Conservation (phyloP, 2,113 vertebrate species). For the Falcunculus frontatus region DNA sequence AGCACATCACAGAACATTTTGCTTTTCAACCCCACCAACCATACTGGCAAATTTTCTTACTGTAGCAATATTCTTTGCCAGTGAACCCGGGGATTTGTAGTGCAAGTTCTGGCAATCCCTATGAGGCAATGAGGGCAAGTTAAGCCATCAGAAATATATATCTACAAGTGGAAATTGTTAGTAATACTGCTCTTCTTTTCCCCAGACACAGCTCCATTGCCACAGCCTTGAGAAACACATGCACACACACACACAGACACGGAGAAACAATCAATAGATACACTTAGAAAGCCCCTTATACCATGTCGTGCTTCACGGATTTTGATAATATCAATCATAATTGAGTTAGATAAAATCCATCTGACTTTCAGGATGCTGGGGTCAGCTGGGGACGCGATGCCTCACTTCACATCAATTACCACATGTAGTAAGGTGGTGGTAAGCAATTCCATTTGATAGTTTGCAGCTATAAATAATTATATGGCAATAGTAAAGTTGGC, state of each 20-base stretch:
- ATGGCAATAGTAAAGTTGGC: constrained; percentile 69
- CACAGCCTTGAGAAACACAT: not conserved
- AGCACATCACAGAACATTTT: not conserved
- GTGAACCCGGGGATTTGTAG: not conserved
- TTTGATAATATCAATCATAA: constrained; percentile 98
- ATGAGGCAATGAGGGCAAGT: not conserved
- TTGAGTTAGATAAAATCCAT: constrained; percentile 90
- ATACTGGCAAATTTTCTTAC: not conserved
- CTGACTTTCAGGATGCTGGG: constrained; percentile 81
- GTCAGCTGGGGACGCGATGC: constrained; percentile 78
- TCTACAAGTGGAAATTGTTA: constrained; percentile 17
- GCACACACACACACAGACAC: not conserved
- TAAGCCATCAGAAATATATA: constrained; percentile 25
- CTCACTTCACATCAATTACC: constrained; percentile 93
- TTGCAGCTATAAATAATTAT: constrained; percentile 87
- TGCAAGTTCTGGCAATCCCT: not conserved
- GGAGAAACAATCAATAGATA: constrained; percentile 80
- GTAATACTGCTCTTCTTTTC: not conserved
- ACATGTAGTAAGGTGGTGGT: constrained; percentile 81
- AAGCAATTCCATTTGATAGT: constrained; percentile 78
- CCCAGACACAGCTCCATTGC: not conserved
- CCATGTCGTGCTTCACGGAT: constrained; percentile 73
- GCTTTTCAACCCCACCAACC: not conserved
- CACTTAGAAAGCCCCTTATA: constrained; percentile 79
- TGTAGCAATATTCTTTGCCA: not conserved